Base-by-base conservation (phyloP, 2,888 invertebrate genomes). In the Pantelozetes paolii region DNA sequence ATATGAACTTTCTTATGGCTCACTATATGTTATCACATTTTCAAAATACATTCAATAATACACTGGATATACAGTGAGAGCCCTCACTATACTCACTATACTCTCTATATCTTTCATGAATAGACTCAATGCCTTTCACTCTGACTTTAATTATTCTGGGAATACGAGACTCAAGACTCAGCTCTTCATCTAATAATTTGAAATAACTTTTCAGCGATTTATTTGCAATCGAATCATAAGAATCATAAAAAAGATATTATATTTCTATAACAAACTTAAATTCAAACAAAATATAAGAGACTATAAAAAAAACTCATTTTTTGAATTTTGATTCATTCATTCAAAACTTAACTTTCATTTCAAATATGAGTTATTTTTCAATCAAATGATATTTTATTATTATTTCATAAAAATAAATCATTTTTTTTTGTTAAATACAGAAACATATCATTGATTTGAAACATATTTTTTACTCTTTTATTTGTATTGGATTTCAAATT, bases 31-130 rank as follows among this genome's bases (percentile, higher is more conserved):
- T 36, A 64, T 64, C 32, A 64, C 36, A 64, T 57, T 57, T 64
- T 64, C 36, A n/a, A 32, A 32, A 64, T 36, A 64, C 36, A 36
- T 64, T 64, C n/a, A 64, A 64, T 59, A 30, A 59, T 64, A 64
- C 36, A 57, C 23, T 23, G 23, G 36, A 8, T 36, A 36, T 36
- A 36, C 36, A 8, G 6, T 36, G 11, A 8, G 36, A 5, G 5
- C 36, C 11, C 6, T 8, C 11, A 11, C 11, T 36, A 11, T 36
- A 11, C 36, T 36, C 36, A 8, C 36, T 57, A 57, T 26, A 57
- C 26, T 57, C 28, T 57, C 57, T 57, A 57, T 48, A 2, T 64
- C 59, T 64, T 64, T 64, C 36, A 32, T 64, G 32, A 64, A 64
- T 32, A 64, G 20, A 64, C 36, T 36, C 36, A n/a, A 64, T 32